Percentiles rank a stretch among this genome's conserved stretches.
These are phyloP conservation scores for Carcharodon carcharias DNA, from an alignment of 2,797 vertebrate species.

Conservation along the genomic window DNA sequence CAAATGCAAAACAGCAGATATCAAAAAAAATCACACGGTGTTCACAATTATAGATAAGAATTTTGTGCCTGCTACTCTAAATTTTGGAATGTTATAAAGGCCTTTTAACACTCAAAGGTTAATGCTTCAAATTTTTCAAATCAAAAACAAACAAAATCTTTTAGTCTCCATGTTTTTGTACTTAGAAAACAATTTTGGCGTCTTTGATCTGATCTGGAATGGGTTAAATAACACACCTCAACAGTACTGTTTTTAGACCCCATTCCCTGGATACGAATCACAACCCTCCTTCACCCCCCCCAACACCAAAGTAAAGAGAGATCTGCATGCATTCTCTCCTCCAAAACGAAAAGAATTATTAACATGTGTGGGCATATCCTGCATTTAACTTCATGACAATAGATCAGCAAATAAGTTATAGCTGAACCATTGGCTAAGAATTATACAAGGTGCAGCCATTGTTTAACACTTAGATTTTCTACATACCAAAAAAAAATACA, in stretches of 20 bases:
- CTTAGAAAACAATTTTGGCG: not conserved
- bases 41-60: not conserved
- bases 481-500: not conserved
- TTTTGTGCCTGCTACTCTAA: not conserved
- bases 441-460: too few relatives aligned
- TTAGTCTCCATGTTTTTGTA: not conserved
- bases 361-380: not conserved
- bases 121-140: not conserved
- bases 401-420: not conserved
- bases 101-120: not conserved
- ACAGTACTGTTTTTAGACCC: not conserved
- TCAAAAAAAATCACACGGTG: not conserved
- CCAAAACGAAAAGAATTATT: not conserved
- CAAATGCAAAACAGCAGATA: not conserved
- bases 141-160: not conserved
- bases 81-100: not conserved
- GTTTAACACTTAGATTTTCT: too few relatives aligned
- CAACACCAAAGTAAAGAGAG: not conserved
- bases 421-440: not conserved
- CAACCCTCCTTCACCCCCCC: not conserved
- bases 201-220: not conserved
- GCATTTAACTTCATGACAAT: not conserved
- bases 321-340: conserved; percentile 7
- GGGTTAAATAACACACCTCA: conserved; percentile 25
- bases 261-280: conserved; percentile 26